These are phyloP conservation scores for Circaetus gallicus DNA, from an alignment of 2,113 vertebrate species.

Conservation along the genomic window DNA sequence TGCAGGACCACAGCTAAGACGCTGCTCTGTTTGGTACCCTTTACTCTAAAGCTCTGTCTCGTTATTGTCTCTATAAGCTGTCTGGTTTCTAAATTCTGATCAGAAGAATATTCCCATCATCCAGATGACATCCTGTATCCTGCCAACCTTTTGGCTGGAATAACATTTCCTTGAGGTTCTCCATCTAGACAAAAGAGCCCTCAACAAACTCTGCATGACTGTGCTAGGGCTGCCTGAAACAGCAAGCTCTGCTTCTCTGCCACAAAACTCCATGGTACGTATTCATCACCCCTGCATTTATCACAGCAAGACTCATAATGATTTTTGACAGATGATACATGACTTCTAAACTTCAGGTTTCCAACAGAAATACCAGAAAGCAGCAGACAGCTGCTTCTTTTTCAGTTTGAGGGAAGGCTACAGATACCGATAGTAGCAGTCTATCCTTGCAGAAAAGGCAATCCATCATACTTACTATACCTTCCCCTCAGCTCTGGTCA, in stretches of 20 bases:
- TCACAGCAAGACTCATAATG: not conserved
- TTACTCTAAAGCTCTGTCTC: not conserved
- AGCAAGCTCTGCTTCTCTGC: not conserved
- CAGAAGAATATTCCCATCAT: not conserved
- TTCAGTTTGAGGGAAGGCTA: not conserved
- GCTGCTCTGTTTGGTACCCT: not conserved
- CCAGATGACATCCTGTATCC: not conserved
- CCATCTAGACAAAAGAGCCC: not conserved
- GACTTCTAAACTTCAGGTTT: not conserved
- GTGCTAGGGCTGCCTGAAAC: not conserved
- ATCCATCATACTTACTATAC: not conserved
- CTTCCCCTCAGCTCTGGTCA: rapidly evolving
- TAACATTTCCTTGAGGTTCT: not conserved
- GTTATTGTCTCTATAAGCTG: not conserved
- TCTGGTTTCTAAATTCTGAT: not conserved
- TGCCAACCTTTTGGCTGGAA: not conserved
- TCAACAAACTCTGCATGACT: not conserved
- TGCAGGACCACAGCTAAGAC: not conserved
- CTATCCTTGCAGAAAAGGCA: not conserved
- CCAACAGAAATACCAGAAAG: not conserved
- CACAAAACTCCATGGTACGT: not conserved
- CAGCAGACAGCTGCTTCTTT: not conserved
- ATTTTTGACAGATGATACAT: not conserved
- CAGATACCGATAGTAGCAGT: not conserved
- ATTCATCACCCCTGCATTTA: not conserved